Base-by-base conservation (phyloP, 2,888 invertebrate species). In the Clusia tigrina region DNA sequence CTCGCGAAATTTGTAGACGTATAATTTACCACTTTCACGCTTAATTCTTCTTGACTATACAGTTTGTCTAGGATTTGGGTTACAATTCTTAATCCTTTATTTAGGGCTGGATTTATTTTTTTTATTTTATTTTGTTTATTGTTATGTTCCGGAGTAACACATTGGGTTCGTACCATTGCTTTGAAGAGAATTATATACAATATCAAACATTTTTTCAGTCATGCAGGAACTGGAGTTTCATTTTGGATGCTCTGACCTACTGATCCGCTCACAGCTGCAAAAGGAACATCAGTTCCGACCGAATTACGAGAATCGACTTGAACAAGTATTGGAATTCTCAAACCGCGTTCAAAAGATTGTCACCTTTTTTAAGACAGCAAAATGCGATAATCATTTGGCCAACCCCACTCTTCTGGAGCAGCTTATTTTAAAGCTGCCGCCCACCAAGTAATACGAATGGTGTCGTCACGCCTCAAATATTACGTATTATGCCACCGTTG, bases 241-340 rank as follows among this genome's bases (percentile, higher is more conserved):
- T 55, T 63, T 56, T 22, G 52, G 63, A 5, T 51, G 60, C 1
- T 38, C 63, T 22, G 56, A 63, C 3, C 23, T 58, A 2, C 54
- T 54, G 15, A 54, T 61, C 3, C 60, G 53, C 2, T 6, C 56
- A 1, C 54, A 64, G 32, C 18, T 58, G 26, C 20, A 37, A 9
- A 63, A 54, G 22, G 32, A 58, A 5, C 38, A 58, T 20, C 25
- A 54, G 18, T 51, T 26, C 20, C 62, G 54, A 17, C 37, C 26
- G 15, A 64, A 61, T 23, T 48, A 2, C 9, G 57, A 64, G 2
- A 53, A 26, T 3, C 60, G 58, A 17, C 22, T 61, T 1, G 57
- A 61, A 17, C 17, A 26, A 15, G 6, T 60, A 2, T n/a, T 60
- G 22, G 37, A 26, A 1, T 56, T 63, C 6, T 18, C 55, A 1